Evolutionary conservation across 1,140 invertebrate genomes (phyloP).

Genomic region (Leguminivora glycinivorella): DNA sequence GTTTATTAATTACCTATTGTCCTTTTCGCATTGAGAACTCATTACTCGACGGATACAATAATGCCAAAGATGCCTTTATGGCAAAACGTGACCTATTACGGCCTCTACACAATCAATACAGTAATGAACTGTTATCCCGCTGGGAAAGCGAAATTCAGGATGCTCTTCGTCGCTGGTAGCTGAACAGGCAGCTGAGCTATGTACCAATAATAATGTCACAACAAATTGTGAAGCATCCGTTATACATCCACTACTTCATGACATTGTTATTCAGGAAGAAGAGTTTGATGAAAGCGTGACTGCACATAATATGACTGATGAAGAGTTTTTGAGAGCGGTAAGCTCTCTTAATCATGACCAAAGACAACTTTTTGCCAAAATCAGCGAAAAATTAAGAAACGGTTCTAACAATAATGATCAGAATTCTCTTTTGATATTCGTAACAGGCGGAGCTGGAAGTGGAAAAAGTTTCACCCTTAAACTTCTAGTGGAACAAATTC

Average conservation of each 20-base stretch:
- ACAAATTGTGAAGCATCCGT: background rate
- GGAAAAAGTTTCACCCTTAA: background rate
- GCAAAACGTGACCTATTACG: background rate
- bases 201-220: background rate
- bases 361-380: background rate
- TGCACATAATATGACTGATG: background rate
- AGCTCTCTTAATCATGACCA: background rate
- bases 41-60: background rate
- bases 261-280: background rate
- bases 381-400: too few relatives aligned
- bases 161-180: background rate
- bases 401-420: too few relatives aligned
- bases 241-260: background rate
- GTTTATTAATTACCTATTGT: background rate
- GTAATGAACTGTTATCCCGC: background rate
- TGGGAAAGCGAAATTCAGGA: background rate
- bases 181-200: background rate
- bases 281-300: background rate
- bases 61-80: background rate
- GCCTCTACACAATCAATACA: background rate
- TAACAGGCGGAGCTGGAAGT: background rate
- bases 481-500: background rate
- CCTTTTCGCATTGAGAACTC: background rate
- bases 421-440: background rate
- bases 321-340: background rate